phyloP scores from a whole-genome alignment of 2,113 vertebrate genomes.

The Condylura cristata region DNA sequence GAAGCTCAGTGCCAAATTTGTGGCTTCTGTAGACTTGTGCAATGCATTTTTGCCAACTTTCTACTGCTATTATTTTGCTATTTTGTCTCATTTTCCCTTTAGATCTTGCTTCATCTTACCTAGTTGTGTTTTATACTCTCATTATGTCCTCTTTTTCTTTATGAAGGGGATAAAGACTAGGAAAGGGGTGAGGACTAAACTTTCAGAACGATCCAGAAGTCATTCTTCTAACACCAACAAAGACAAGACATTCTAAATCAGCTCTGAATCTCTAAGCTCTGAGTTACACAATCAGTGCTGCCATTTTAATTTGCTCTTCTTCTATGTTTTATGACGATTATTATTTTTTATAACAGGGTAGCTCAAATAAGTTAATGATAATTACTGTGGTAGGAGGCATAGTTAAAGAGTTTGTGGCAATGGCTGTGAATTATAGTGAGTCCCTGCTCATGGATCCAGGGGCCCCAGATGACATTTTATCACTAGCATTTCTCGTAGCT shows the following conservation, averaged over 20 bases:
- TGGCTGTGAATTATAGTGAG: not conserved
- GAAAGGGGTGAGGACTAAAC: not conserved
- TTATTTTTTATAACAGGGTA: not conserved
- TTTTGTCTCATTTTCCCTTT: conserved; percentile 24
- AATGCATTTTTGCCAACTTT: not conserved
- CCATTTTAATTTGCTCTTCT: not conserved
- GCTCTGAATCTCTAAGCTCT: not conserved
- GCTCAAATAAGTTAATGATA: not conserved
- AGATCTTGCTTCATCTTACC: not conserved
- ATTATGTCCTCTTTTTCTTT: not conserved
- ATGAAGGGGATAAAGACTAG: not conserved
- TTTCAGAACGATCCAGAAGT: not conserved
- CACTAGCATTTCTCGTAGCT: not conserved
- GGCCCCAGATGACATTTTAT: not conserved
- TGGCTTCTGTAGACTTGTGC: not conserved
- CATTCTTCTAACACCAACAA: not conserved
- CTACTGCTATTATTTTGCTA: not conserved
- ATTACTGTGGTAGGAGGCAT: not conserved
- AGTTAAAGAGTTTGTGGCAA: not conserved
- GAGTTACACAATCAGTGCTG: not conserved
- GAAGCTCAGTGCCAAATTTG: not conserved
- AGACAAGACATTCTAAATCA: not conserved
- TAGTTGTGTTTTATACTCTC: not conserved
- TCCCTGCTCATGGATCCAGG: not conserved
- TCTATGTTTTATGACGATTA: not conserved